Evolutionary conservation across 2,888 invertebrate species (phyloP), one percentile per base, ranked within the genome.

Genomic region (Creontiades dilutus): DNA sequence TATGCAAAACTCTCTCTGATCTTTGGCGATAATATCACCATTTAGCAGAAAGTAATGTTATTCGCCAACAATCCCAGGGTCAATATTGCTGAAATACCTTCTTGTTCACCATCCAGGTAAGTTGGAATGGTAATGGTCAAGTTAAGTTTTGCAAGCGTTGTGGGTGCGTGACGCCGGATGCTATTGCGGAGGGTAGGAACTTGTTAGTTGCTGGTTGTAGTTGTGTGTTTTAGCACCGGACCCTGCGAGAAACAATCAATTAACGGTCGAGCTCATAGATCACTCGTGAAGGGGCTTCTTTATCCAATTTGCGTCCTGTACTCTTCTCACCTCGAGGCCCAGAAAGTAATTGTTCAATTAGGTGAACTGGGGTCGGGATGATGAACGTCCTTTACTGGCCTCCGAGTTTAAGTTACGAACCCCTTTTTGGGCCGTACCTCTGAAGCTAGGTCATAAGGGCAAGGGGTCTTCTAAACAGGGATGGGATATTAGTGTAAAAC

Each of bases 231-330:
- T n/a, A 55, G 37, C 85, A 57, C 85, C 85, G 85, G 61, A 61
- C 57, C 61, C 57, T n/a, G 85, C 55, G 37, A 55, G 57, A 85
- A 57, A 85, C 85, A 37, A 85, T 85, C 85, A 85, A 85, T 85
- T 85, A 85, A 85, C 85, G 85, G 57, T 14, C 57, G 37, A 7
- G 57, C 55, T 57, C 85, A 85, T 85, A 55, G 37, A 85, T 85
- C 85, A 85, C 85, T 57, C 37, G 48, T 27, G 55, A 57, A 85
- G 27, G 85, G 61, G 85, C 48, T 82, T 14, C 52, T 85, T 85
- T 61, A 61, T 57, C 52, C 85, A 85, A 85, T 85, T 85, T 85
- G 85, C 85, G 57, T 85, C 19, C 82, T 27, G 52, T 82, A 52
- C 52, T 23, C 52, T 48, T 68, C 68, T 23, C 68, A 68, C 68